Evolutionary conservation across 2,797 vertebrate species (phyloP).

Genomic region (Geotrypetes seraphini): DNA sequence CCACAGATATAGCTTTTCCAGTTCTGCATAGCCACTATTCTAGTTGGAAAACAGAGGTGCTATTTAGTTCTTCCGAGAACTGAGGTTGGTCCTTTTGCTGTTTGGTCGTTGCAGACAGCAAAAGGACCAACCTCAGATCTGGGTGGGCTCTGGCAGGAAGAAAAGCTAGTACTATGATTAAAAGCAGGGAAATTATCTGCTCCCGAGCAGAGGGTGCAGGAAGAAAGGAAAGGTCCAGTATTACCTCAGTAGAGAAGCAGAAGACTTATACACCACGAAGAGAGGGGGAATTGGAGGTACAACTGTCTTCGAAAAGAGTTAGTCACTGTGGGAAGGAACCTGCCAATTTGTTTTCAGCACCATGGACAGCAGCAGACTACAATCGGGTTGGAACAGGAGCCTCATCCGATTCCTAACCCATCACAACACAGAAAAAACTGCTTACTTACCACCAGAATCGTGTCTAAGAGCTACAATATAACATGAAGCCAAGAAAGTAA

Average conservation of each 20-base stretch:
- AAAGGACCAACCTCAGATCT: too few relatives aligned
- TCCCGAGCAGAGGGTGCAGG: background rate
- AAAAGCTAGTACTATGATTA: background rate
- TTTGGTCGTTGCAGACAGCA: background rate
- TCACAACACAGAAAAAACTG: too few relatives aligned
- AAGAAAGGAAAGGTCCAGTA: too few relatives aligned
- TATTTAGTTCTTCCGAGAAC: background rate
- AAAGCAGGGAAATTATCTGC: background rate
- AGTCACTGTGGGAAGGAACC: fast-evolving
- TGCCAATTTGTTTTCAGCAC: background rate
- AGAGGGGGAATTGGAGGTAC: background rate
- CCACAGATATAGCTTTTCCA: background rate
- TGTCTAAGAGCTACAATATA: too few relatives aligned
- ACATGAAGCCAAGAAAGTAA: too few relatives aligned
- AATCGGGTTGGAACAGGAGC: too few relatives aligned
- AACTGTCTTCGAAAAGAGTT: too few relatives aligned
- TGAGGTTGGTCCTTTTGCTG: background rate
- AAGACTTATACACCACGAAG: too few relatives aligned
- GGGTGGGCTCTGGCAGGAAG: background rate
- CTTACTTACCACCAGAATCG: too few relatives aligned
- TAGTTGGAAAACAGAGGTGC: fast-evolving
- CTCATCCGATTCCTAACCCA: too few relatives aligned
- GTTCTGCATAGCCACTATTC: fast-evolving
- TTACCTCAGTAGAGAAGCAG: background rate
- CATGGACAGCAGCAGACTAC: background rate